Evolutionary conservation across 2,888 invertebrate genomes (phyloP), one percentile per base, ranked within the genome.

Genomic region (Proisotoma minuta): DNA sequence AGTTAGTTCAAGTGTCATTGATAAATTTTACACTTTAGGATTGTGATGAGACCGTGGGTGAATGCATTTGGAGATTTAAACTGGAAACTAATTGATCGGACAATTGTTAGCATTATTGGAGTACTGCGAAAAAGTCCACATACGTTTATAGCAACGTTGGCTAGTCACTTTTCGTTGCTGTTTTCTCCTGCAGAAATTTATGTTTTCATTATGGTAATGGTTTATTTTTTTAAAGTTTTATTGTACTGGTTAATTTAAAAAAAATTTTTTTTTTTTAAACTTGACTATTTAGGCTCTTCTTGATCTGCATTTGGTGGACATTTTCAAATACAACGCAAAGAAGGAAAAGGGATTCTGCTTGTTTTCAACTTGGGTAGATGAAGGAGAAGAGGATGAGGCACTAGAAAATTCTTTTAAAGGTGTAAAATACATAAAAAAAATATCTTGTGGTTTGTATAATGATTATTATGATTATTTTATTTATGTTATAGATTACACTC

Each of bases 1-100:
- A 34, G 15, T 34, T 34, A 10, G 8, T 8, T 15, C 34, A 34
- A 15, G 15, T 34, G 15, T 10, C 15, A 34, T 10, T 34, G 10
- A 34, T 49, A 5, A 26, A 22, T 40, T 26, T 29, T 27, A n/a
- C n/a, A n/a, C 5, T 54, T 26, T 27, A 66, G 66, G 54, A 60
- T 62, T 5, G 52, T 69, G 3, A 66, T 62, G 53, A 27, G 66
- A 59, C 60, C 66, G 1, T 69, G 68, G 68, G 60, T 66, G 3
- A 60, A 61, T 10, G 26, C 62, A 1, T 29, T 22, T 4, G 66
- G 66, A 8, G 57, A 50, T 2, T 22, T 69, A 18, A 66, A 62
- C 26, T 69, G 68, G 68, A 48, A 56, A n/a, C 48, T 64, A 22
- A 28, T 69, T 4, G 66, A 64, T 26, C 59, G 64, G 15, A 24